Evolutionary conservation across 2,113 vertebrate species (phyloP).

Genomic region (Cyprinodon tularosa): DNA sequence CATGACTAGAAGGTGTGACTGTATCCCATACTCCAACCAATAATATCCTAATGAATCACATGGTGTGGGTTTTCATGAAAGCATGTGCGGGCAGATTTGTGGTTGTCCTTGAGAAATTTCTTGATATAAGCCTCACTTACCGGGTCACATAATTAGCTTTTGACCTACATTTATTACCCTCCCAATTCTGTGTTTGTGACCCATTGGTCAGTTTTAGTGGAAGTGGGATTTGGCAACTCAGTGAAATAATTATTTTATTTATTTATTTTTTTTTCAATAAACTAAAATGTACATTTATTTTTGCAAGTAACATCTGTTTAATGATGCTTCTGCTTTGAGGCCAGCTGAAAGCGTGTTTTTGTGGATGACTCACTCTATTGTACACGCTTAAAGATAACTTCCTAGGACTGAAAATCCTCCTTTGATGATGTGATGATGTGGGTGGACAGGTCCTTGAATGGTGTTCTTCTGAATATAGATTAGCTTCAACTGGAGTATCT

Average conservation of each 20-base stretch:
- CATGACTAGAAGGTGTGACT: constrained; percentile 70
- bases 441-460: constrained; percentile 62
- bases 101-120: constrained; percentile 69
- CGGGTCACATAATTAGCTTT: constrained; percentile 75
- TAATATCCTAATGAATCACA: constrained; percentile 63
- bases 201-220: constrained; percentile 64
- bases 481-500: constrained; percentile 25
- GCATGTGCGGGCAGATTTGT: constrained; percentile 66
- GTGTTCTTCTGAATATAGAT: constrained; percentile 33
- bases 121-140: constrained; percentile 68
- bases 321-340: constrained; percentile 47
- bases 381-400: constrained; percentile 58
- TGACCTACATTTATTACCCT: constrained; percentile 73
- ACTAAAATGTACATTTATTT: constrained; percentile 44
- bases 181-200: constrained; percentile 47
- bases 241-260: constrained; percentile 34
- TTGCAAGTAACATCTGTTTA: constrained; percentile 67
- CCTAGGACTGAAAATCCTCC: constrained; percentile 48
- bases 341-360: constrained; percentile 45
- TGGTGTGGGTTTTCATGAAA: constrained; percentile 54
- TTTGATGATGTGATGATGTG: constrained; percentile 61
- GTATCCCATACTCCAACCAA: constrained; percentile 63
- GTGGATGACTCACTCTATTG: constrained; percentile 58
- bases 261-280: no score
- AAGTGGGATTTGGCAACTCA: constrained; percentile 45